Evolutionary conservation across 2,888 invertebrate species (phyloP).

Genomic region (Tholera decimalis): DNA sequence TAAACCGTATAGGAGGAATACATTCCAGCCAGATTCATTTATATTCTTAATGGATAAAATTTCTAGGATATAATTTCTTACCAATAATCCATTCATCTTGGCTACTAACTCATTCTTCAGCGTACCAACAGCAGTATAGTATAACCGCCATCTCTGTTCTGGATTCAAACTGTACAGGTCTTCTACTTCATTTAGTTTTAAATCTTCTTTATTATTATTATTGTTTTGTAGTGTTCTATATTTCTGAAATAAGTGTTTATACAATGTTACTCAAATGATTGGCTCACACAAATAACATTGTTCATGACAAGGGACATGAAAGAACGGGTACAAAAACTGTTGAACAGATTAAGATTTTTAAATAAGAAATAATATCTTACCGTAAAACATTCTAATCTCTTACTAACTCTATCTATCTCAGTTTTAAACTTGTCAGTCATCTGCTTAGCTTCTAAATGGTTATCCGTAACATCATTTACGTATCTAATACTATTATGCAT

Average conservation of each 20-base stretch:
- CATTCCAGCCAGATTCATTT: no score
- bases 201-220: slow-evolving; percentile 51
- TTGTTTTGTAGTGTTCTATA: slow-evolving; percentile 65
- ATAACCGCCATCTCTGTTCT: slow-evolving; percentile 81
- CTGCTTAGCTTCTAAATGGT: slow-evolving; percentile 72
- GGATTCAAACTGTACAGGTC: slow-evolving; percentile 73
- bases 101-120: slow-evolving; percentile 74
- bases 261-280: no score
- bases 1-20: no score
- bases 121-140: slow-evolving; percentile 71
- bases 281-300: no score
- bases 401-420: slow-evolving; percentile 74
- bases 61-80: slow-evolving; percentile 60
- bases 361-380: slow-evolving; percentile 64
- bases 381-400: slow-evolving; percentile 81
- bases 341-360: background rate
- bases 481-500: slow-evolving; percentile 81
- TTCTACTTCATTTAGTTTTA: slow-evolving; percentile 55
- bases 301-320: no score
- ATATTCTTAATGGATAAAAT: no score
- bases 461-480: slow-evolving; percentile 77
- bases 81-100: slow-evolving; percentile 80
- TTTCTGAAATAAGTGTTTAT: slow-evolving; percentile 69
- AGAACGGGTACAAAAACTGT: no score
- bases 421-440: slow-evolving; percentile 76